These are phyloP conservation scores for Pogoniulus pusillus DNA, from an alignment of 2,797 vertebrate genomes.

Conservation along the genomic window DNA sequence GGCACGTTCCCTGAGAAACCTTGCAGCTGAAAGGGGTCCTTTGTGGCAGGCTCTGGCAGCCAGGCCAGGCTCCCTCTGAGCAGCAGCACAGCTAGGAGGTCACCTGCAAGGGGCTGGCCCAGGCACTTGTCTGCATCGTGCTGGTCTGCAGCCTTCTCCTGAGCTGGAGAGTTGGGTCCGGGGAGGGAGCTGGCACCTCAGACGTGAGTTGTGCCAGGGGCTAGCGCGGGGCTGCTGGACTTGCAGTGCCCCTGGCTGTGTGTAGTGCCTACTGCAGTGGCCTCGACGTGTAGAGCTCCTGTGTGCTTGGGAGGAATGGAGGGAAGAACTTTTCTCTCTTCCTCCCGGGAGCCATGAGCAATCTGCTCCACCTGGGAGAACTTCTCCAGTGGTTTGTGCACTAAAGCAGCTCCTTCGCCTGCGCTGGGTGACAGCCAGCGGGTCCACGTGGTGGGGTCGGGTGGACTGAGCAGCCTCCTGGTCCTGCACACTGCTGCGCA, in stretches of 20 bases:
- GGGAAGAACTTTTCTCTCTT: background rate
- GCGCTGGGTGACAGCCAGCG: rapidly evolving
- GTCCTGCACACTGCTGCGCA: rapidly evolving
- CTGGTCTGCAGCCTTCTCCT: background rate
- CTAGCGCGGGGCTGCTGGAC: rapidly evolving
- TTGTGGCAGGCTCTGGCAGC: background rate
- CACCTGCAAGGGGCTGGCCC: background rate
- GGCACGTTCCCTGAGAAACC: background rate
- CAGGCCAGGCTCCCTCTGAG: background rate
- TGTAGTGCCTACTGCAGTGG: background rate
- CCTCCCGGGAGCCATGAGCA: background rate
- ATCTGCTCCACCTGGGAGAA: background rate
- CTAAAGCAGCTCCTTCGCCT: background rate
- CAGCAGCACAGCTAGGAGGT: rapidly evolving
- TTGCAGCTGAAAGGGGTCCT: conserved; percentile 17
- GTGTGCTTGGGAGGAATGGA: background rate
- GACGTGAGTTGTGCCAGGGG: rapidly evolving
- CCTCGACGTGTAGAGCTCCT: rapidly evolving
- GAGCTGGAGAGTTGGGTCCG: rapidly evolving
- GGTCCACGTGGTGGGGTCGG: background rate
- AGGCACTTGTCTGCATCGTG: rapidly evolving
- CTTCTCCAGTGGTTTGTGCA: too few relatives aligned
- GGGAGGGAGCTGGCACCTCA: background rate
- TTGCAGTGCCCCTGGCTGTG: rapidly evolving
- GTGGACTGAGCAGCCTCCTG: background rate